Conservation (phyloP, 2,113 vertebrate genomes). For the Heloderma charlesbogerti region DNA sequence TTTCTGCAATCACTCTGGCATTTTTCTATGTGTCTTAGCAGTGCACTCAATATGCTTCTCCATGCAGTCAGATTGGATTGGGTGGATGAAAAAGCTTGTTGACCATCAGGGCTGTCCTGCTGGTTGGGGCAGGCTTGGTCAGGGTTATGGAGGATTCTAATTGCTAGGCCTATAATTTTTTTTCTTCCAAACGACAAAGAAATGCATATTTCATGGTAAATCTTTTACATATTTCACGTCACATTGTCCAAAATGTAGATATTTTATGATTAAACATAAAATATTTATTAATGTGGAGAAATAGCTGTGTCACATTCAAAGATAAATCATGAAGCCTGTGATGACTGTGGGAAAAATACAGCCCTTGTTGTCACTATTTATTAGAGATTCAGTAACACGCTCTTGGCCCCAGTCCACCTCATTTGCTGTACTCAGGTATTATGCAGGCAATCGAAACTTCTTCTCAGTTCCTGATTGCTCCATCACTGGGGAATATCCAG, state of each 20-base stretch:
- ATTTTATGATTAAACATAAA: constrained; percentile 36
- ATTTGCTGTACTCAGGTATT: background rate
- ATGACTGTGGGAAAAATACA: constrained; percentile 35
- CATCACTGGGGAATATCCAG: background rate
- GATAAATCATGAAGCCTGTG: constrained; percentile 28
- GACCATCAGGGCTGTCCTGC: background rate
- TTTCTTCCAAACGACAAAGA: background rate
- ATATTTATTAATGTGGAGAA: constrained; percentile 35
- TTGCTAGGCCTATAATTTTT: background rate
- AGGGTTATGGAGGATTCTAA: background rate
- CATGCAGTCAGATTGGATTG: background rate
- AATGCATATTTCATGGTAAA: constrained; percentile 18
- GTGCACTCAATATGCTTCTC: no score
- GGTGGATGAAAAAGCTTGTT: background rate
- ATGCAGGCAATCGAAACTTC: background rate
- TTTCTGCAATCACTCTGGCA: background rate
- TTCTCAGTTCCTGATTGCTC: background rate
- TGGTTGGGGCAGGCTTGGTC: background rate
- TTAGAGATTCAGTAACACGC: background rate
- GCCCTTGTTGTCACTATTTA: constrained; percentile 7
- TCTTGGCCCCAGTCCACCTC: background rate
- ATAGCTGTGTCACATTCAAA: constrained; percentile 35
- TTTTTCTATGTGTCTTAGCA: background rate
- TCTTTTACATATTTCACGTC: constrained; percentile 15
- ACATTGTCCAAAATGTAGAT: constrained; percentile 28